Base-by-base conservation (phyloP, 1,140 invertebrate species). In the Philopotamus ludificatus region DNA sequence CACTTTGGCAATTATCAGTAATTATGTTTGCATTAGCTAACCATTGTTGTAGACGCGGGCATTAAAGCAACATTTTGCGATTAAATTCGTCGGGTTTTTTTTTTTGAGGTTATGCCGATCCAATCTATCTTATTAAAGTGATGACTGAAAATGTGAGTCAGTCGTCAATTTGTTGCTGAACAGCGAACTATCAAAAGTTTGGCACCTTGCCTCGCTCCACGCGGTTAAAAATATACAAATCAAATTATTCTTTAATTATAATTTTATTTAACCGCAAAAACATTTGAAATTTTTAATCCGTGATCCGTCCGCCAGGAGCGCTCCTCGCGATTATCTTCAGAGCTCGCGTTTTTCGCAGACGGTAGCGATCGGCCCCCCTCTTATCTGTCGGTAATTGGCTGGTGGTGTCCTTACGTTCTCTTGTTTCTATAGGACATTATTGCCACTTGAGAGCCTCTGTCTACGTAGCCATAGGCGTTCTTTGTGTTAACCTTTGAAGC, bases 81-180 rank as follows among this genome's bases (percentile, higher is more conserved):
- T n/a, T n/a, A n/a, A n/a, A n/a, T n/a, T n/a, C n/a, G n/a, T n/a
- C n/a, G n/a, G n/a, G n/a, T n/a, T n/a, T n/a, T n/a, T n/a, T n/a
- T 34, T 4, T 34, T 4, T 12, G 28, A 34, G 28, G 28, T 34
- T 34, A 7, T 34, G 12, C 4, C 4, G 12, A 12, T 7, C 28
- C 28, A 12, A n/a, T 34, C 12, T 34, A 34, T 34, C 28, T 34
- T 34, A 41, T 57, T 26, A 57, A 57, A 57, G 57, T 49, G 57
- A 60, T 49, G 57, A 60, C 34, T 60, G 57, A 60, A 60, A 60
- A 60, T 28, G 41, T 60, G 57, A 60, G 42, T 60, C 57, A 60
- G 57, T 60, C 57, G 42, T 60, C 57, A 60, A 60, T 60, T 60
- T 39, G 39, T 60, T 60, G 57, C 23, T 47, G 44, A 47, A 47